These are phyloP conservation scores for Arion vulgaris DNA, from an alignment of 1,140 invertebrate genomes.

Conservation along the genomic window DNA sequence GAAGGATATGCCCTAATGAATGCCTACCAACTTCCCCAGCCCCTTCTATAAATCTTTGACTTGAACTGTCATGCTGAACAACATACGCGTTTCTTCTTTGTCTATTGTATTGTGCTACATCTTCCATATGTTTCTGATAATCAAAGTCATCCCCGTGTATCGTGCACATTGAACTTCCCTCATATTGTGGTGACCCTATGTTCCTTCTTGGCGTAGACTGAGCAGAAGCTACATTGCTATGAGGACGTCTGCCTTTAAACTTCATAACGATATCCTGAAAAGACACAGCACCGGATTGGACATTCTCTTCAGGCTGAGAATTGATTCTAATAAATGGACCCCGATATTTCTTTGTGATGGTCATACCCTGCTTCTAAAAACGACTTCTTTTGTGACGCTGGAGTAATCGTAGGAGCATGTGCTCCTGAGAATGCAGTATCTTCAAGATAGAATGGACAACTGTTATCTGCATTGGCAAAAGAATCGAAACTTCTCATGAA, in stretches of 20 bases:
- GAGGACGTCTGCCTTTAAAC: slow-evolving; percentile 18
- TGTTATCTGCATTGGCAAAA: slow-evolving; percentile 21
- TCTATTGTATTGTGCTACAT: background rate
- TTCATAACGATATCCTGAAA: slow-evolving; percentile 35
- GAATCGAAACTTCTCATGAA: slow-evolving; percentile 40
- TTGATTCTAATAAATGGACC: slow-evolving; percentile 11
- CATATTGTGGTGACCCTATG: background rate
- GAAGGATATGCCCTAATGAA: background rate
- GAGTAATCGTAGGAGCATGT: background rate
- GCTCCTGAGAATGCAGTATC: background rate
- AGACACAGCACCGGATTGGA: background rate
- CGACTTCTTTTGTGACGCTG: slow-evolving; percentile 5
- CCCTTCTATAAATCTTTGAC: background rate
- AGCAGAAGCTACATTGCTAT: background rate
- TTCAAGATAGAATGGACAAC: slow-evolving; percentile 25
- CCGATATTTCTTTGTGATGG: background rate
- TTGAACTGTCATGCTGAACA: background rate
- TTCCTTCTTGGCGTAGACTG: background rate
- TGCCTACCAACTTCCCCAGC: background rate
- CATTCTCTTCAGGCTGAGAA: slow-evolving; percentile 23
- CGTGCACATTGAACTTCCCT: slow-evolving; percentile 34
- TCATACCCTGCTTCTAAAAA: slow-evolving; percentile 24
- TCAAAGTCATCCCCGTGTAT: slow-evolving; percentile 35
- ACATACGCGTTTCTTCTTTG: slow-evolving; percentile 28
- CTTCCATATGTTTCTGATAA: background rate